These are phyloP conservation scores for Calosoma granatense DNA, from an alignment of 1,140 invertebrate genomes.

Conservation along the genomic window DNA sequence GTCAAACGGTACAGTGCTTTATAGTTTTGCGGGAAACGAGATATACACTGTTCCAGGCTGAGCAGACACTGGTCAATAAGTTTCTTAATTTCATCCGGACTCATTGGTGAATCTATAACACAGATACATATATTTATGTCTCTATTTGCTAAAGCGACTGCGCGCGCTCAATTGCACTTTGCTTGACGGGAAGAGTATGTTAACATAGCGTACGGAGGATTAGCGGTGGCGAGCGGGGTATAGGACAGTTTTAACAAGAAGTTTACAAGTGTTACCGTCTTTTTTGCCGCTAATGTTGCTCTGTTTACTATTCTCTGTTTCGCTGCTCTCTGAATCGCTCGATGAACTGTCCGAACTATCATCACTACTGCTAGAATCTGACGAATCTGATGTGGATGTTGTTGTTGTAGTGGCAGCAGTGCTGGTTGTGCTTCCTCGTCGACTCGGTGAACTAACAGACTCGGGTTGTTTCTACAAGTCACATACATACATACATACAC, in stretches of 20 bases:
- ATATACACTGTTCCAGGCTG: slow-evolving; percentile 74
- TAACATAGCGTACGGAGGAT: too few relatives aligned
- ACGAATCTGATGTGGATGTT: slow-evolving; percentile 21
- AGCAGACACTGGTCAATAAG: slow-evolving; percentile 48
- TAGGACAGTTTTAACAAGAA: background rate
- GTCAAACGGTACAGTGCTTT: slow-evolving; percentile 84
- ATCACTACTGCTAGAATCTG: slow-evolving; percentile 32
- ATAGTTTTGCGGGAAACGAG: slow-evolving; percentile 82
- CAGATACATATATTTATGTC: too few relatives aligned
- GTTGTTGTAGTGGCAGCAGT: slow-evolving; percentile 24
- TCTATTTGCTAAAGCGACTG: too few relatives aligned
- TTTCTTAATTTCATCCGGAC: slow-evolving; percentile 20
- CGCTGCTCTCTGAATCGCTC: slow-evolving; percentile 34
- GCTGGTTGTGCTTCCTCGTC: slow-evolving; percentile 18
- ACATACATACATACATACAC: too few relatives aligned
- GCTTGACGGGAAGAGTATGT: too few relatives aligned
- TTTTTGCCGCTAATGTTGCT: slow-evolving; percentile 1
- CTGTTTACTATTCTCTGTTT: slow-evolving; percentile 32
- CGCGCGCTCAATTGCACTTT: too few relatives aligned
- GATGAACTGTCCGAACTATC: slow-evolving; percentile 35
- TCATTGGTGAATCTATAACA: slow-evolving; percentile 21
- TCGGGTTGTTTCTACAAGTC: background rate
- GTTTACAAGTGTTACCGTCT: background rate
- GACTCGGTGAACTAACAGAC: slow-evolving; percentile 19
- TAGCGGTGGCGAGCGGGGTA: too few relatives aligned